Evolutionary conservation across 2,888 invertebrate genomes (phyloP).

Genomic region (Globia sparganii): DNA sequence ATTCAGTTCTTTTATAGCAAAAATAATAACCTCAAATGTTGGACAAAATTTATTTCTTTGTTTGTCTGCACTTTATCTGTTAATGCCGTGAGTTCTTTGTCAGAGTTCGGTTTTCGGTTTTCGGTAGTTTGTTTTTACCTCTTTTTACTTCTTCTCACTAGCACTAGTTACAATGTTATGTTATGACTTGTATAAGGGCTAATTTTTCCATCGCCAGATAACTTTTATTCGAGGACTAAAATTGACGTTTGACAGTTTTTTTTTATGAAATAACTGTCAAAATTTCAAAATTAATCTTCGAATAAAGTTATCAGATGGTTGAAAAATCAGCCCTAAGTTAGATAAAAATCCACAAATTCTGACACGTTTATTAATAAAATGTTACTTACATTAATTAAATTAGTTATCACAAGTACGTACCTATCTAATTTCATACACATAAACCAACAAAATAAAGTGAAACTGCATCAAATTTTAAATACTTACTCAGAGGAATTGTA

Average conservation of each 20-base stretch:
- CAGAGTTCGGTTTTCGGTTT: slow-evolving; percentile 9
- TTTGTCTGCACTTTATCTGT: slow-evolving; percentile 64
- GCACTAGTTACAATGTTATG: neutral
- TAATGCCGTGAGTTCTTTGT: slow-evolving; percentile 47
- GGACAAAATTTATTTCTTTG: slow-evolving; percentile 59
- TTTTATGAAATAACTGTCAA: no score
- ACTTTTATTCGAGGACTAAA: no score
- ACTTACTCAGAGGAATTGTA: neutral
- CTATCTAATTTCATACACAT: neutral
- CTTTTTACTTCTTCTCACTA: slow-evolving; percentile 10
- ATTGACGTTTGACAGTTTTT: no score
- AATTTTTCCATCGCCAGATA: no score
- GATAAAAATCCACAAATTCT: neutral
- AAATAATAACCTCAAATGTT: slow-evolving; percentile 58
- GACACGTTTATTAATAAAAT: neutral
- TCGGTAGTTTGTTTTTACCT: slow-evolving; percentile 27
- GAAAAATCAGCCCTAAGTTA: no score
- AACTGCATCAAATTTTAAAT: slow-evolving; percentile 26
- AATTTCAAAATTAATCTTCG: no score
- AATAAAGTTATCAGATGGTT: no score
- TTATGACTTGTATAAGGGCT: no score
- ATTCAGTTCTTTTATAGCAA: slow-evolving; percentile 45
- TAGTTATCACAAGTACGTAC: neutral
- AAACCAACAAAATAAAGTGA: neutral
- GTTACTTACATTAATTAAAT: neutral